Percentiles rank a stretch among this genome's conserved stretches.
Evolutionary conservation across 2,888 invertebrate species (phyloP).

Genomic region (Erebia epiphron): DNA sequence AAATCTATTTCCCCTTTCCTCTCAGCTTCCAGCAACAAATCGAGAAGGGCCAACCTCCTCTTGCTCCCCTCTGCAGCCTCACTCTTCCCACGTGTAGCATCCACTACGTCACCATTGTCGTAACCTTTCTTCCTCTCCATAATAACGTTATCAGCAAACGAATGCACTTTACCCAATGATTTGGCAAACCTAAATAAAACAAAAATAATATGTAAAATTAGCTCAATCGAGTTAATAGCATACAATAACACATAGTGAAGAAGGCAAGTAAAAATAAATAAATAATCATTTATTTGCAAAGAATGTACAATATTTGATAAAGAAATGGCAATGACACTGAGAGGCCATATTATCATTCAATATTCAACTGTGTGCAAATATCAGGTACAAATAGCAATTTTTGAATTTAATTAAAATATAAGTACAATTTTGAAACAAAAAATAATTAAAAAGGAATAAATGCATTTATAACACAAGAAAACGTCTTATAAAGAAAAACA

Average conservation of each 20-base stretch:
- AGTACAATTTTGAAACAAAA: too few species aligned
- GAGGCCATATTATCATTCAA: too few species aligned
- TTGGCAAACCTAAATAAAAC: slow-evolving; percentile 75
- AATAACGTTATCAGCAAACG: slow-evolving; percentile 82
- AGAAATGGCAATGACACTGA: too few species aligned
- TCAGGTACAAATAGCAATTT: too few species aligned
- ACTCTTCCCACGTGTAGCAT: slow-evolving; percentile 9
- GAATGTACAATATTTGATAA: too few species aligned
- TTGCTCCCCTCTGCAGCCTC: neutral
- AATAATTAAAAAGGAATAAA: too few species aligned
- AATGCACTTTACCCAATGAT: slow-evolving; percentile 73
- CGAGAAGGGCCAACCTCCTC: slow-evolving; percentile 83
- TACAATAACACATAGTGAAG: slow-evolving; percentile 57
- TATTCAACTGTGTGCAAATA: too few species aligned
- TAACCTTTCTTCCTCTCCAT: slow-evolving; percentile 61
- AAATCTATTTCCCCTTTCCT: slow-evolving; percentile 83
- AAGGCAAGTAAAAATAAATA: slow-evolving; percentile 71
- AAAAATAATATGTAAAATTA: slow-evolving; percentile 55
- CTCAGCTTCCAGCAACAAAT: slow-evolving; percentile 84
- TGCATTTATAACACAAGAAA: too few species aligned
- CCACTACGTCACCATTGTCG: slow-evolving; percentile 34
- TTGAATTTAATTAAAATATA: too few species aligned
- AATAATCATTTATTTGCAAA: too few species aligned
- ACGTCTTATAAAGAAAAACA: too few species aligned
- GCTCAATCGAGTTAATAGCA: too few species aligned